Conservation (phyloP, 2,113 vertebrate genomes). For the Mastomys coucha region DNA sequence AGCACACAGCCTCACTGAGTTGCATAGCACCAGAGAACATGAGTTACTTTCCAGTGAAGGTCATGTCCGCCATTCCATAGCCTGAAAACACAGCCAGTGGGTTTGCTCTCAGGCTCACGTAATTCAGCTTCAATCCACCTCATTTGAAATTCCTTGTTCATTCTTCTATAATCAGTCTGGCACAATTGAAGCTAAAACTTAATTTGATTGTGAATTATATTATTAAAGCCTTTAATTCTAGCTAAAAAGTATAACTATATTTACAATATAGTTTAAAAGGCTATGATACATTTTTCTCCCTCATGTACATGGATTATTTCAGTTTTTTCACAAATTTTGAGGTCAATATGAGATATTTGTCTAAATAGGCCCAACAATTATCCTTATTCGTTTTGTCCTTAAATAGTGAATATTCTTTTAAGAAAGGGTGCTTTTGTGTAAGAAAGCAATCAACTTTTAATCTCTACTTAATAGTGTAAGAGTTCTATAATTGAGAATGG, state of each 20-base stretch:
- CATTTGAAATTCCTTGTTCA: neutral
- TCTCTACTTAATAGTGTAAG: neutral
- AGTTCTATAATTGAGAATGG: neutral
- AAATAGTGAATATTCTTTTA: neutral
- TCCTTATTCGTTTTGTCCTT: neutral
- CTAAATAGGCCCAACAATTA: conserved; percentile 8
- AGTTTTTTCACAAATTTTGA: conserved; percentile 4
- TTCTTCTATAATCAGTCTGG: neutral
- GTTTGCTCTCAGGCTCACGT: neutral
- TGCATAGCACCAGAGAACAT: neutral
- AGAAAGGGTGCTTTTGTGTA: neutral
- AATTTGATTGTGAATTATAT: neutral
- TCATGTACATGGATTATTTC: neutral
- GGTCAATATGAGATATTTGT: neutral
- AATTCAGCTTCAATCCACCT: neutral
- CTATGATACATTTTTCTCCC: neutral
- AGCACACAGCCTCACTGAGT: neutral
- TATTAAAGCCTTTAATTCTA: neutral
- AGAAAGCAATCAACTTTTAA: neutral
- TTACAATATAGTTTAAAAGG: conserved; percentile 46
- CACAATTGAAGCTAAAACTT: neutral
- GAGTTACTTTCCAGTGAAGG: neutral
- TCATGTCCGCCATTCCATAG: neutral
- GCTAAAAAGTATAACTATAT: neutral
- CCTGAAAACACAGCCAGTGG: neutral